Evolutionary conservation across 2,113 vertebrate species (phyloP).

Genomic region (human (Homo sapiens)): DNA sequence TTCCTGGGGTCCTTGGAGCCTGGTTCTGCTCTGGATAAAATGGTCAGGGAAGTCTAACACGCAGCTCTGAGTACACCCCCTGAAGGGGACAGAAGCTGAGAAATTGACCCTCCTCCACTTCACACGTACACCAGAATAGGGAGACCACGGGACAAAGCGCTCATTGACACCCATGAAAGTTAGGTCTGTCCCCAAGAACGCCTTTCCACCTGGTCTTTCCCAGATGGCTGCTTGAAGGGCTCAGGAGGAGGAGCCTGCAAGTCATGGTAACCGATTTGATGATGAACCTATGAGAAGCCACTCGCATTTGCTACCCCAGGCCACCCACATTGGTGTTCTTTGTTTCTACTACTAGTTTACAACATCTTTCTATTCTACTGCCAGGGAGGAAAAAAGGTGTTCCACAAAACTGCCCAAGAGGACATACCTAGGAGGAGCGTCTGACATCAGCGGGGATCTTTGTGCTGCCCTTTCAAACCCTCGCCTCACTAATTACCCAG

Average conservation of each 20-base stretch:
- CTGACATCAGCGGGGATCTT: accelerated
- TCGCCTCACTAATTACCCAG: accelerated
- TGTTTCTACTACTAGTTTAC: not conserved
- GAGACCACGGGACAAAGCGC: not conserved
- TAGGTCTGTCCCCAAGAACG: not conserved
- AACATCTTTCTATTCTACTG: not conserved
- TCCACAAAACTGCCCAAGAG: not conserved
- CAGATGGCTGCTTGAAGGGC: not conserved
- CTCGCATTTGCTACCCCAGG: too few species aligned
- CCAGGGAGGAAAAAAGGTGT: not conserved
- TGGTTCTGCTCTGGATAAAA: not conserved
- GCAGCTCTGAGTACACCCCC: not conserved
- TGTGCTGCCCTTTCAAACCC: not conserved
- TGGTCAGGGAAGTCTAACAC: not conserved
- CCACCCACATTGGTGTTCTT: not conserved
- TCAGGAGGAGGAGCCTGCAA: not conserved
- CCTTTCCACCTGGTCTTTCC: not conserved
- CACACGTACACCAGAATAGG: not conserved
- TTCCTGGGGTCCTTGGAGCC: not conserved
- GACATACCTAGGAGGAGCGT: too few species aligned
- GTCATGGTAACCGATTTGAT: not conserved
- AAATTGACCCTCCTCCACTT: too few species aligned
- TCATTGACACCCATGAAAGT: not conserved
- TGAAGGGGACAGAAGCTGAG: not conserved
- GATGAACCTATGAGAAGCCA: not conserved